phyloP scores from a whole-genome alignment of 2,888 invertebrate species.

The Mythimna vitellina region DNA sequence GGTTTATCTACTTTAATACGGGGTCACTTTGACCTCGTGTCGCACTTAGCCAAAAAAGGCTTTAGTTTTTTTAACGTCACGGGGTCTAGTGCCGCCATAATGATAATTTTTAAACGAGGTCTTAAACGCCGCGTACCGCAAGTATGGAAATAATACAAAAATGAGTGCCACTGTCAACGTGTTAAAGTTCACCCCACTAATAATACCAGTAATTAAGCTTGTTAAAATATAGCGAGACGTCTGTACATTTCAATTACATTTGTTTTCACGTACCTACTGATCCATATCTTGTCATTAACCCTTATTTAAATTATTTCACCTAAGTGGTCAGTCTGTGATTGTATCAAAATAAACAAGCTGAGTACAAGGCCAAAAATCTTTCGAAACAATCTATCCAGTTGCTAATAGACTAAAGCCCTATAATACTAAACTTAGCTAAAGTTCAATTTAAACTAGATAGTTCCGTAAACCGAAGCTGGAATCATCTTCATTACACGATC shows the following conservation, averaged over 20 bases:
- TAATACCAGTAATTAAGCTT: constrained; percentile 15
- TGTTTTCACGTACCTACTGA: constrained; percentile 4
- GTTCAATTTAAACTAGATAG: constrained; percentile 40
- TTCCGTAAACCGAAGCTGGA: constrained; percentile 19
- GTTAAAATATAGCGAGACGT: constrained; percentile 15
- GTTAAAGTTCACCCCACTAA: neutral
- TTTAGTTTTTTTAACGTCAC: no score
- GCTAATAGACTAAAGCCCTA: constrained; percentile 1
- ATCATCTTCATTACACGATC: constrained; percentile 64
- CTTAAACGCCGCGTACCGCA: no score
- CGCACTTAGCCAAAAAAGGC: no score
- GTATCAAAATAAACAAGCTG: neutral
- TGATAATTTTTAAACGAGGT: no score
- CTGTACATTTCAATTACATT: neutral
- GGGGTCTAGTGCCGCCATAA: no score
- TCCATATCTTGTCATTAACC: neutral
- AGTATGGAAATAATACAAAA: no score
- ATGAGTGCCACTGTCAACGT: no score
- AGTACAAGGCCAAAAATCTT: neutral
- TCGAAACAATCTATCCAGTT: neutral
- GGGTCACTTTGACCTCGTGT: no score
- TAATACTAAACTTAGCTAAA: constrained; percentile 13
- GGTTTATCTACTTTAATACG: no score
- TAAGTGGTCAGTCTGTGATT: constrained; percentile 9
- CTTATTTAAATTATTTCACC: constrained; percentile 9